Base-by-base conservation (phyloP, 2,113 vertebrate species). In the Egretta garzetta region DNA sequence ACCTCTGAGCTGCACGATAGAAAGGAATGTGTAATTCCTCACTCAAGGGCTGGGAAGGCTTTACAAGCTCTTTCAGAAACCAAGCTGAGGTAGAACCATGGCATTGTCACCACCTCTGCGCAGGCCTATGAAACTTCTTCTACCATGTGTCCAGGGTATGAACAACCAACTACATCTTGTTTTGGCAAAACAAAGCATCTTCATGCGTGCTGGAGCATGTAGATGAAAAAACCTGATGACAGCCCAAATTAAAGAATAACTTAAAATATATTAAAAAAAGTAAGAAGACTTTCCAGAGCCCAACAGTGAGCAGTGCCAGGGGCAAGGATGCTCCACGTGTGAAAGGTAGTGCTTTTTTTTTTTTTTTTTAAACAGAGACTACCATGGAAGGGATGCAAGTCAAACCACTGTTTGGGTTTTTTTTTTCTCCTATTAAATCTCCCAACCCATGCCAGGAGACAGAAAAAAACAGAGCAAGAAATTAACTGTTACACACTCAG, bases 31-130 rank as follows among this genome's bases (percentile, higher is more conserved):
- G 1, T 27, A 60, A 70, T 39, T 80, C 22, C 47, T 60, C 30
- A 23, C 4, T 4, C 17, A 9, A 43, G 6, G 27, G 8, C n/a
- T 62, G 27, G 5, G 17, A 90, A 88, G 8, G 32, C 49, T 68
- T 90, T 81, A 28, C 17, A 76, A 18, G 8, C 3, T 1, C 18
- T 45, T 49, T 43, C 41, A 24, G 14, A 59, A 72, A 77, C 68
- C 4, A 43, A 79, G 19, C 19, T n/a, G 10, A 27, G 28, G 26
- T 2, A 28, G 37, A 83, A 32, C 8, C 1, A 1, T 4, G 58
- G 17, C 47, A 30, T 23, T 24, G 10, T 24, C 37, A 49, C 0
- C 0, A 49, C 21, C 23, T 27, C 43, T 37, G 28, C 1, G 2
- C 6, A 64, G 32, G 59, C 9, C 8, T 39, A 10, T 5, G 47